Conservation (phyloP, 2,888 invertebrate species). For the Sclerodermus sp. region DNA sequence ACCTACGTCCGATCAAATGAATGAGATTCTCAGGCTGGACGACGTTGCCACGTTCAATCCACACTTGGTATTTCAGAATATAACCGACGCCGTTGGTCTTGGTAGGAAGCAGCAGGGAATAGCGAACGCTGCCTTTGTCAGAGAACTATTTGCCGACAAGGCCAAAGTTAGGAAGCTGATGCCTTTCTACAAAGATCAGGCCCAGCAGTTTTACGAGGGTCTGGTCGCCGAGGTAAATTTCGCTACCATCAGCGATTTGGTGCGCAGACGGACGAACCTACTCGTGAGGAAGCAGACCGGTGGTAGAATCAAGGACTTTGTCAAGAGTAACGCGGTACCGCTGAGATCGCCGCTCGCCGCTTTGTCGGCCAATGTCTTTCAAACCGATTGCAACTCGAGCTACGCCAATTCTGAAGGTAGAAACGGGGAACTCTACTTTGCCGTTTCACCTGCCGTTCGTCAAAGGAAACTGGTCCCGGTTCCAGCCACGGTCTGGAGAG, state of each 20-base stretch:
- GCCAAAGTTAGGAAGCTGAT: constrained; percentile 74
- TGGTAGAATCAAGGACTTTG: constrained; percentile 75
- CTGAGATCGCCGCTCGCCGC: constrained; percentile 79
- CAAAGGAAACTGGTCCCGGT: constrained; percentile 81
- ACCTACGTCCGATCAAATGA: constrained; percentile 87
- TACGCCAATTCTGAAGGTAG: constrained; percentile 74
- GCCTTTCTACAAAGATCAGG: constrained; percentile 85
- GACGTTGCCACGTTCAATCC: constrained; percentile 91
- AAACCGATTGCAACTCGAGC: constrained; percentile 81
- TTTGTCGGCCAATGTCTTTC: constrained; percentile 79
- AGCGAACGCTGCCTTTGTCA: constrained; percentile 77
- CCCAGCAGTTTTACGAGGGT: constrained; percentile 84
- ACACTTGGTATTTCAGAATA: constrained; percentile 82
- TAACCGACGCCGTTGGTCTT: constrained; percentile 77
- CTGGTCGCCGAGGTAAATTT: constrained; percentile 85
- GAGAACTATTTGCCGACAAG: constrained; percentile 82
- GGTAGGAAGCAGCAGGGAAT: constrained; percentile 72
- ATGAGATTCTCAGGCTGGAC: constrained; percentile 80
- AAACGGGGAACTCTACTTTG: constrained; percentile 86
- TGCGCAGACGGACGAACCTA: constrained; percentile 79
- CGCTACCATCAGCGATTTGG: constrained; percentile 78
- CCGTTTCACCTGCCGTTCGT: constrained; percentile 72
- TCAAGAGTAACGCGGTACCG: constrained; percentile 72
- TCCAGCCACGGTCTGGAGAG: constrained; percentile 78
- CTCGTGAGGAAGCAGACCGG: constrained; percentile 77